phyloP scores from a whole-genome alignment of 2,113 vertebrate genomes.

The Rhea pennata region DNA sequence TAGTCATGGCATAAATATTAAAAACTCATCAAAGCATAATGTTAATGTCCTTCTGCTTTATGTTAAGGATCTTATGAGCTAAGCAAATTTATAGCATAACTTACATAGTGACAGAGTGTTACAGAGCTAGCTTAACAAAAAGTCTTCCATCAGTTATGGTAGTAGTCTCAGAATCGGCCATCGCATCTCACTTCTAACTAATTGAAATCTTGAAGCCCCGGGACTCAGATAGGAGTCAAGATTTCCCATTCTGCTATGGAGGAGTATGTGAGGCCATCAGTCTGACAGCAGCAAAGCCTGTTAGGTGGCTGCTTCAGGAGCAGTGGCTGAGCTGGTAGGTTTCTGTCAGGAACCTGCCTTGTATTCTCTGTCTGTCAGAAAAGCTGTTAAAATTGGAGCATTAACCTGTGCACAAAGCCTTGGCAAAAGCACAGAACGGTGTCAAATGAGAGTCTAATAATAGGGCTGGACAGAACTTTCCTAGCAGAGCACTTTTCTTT shows the following conservation, averaged over 20 bases:
- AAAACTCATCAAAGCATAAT: constrained; percentile 2
- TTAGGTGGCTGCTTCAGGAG: not conserved
- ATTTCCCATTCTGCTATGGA: not conserved
- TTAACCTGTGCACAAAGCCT: not conserved
- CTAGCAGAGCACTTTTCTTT: not conserved
- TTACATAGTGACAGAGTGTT: not conserved
- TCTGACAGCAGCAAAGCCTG: not conserved
- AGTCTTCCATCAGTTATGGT: not conserved
- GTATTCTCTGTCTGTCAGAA: not conserved
- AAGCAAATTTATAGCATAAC: not conserved
- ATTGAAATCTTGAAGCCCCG: not conserved
- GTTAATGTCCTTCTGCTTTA: not conserved
- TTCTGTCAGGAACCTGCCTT: not conserved
- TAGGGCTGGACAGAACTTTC: not conserved
- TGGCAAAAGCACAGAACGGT: not conserved
- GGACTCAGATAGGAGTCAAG: not conserved
- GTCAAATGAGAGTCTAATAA: not conserved
- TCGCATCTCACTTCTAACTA: not conserved
- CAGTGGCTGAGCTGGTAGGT: not conserved
- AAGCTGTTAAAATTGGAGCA: not conserved
- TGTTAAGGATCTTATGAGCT: not conserved
- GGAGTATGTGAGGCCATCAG: not conserved
- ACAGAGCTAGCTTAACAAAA: not conserved
- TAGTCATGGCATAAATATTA: not conserved
- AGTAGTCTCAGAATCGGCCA: not conserved